A percentile compares a stretch with the other conserved stretches of the same genome.
Conservation (phyloP, 1,140 invertebrate species). For the Brachionus sp. region DNA sequence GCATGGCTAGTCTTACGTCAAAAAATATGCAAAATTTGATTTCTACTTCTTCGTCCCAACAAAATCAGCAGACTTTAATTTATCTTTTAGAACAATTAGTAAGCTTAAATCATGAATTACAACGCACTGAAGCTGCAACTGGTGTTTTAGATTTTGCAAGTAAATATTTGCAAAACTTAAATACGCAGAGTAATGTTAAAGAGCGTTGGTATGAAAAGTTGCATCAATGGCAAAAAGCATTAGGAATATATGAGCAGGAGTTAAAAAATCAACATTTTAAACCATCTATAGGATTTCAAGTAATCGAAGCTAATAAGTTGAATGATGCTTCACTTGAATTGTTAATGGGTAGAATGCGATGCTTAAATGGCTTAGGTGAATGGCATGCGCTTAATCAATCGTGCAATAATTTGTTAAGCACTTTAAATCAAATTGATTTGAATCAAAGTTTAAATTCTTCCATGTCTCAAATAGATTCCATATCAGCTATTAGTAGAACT, state of each 20-base stretch:
- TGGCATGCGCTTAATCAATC: constrained; percentile 65
- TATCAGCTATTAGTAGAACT: not conserved
- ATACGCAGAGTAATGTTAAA: constrained; percentile 66
- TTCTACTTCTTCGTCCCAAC: constrained; percentile 63
- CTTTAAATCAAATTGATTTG: constrained; percentile 31
- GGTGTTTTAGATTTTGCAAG: constrained; percentile 84
- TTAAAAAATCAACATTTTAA: constrained; percentile 49
- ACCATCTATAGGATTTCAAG: constrained; percentile 45
- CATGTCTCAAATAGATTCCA: not conserved
- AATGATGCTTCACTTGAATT: constrained; percentile 68
- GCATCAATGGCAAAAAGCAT: constrained; percentile 94
- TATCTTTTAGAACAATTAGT: constrained; percentile 44
- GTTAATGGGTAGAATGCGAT: constrained; percentile 87
- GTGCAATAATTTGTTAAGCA: constrained; percentile 2
- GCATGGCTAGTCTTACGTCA: not conserved
- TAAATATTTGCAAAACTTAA: constrained; percentile 65
- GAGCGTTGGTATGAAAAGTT: constrained; percentile 98
- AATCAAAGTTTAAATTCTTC: not conserved
- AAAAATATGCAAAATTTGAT: constrained; percentile 27
- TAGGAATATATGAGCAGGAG: constrained; percentile 73
- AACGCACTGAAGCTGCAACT: constrained; percentile 93
- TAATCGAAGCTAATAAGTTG: constrained; percentile 42
- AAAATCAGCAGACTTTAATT: constrained; percentile 39
- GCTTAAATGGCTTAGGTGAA: constrained; percentile 90
- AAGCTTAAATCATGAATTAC: constrained; percentile 95